A percentile compares a stretch with the other conserved stretches of the same genome.
Conservation (phyloP, 1,140 invertebrate genomes). For the Gonatopus flavifemur region DNA sequence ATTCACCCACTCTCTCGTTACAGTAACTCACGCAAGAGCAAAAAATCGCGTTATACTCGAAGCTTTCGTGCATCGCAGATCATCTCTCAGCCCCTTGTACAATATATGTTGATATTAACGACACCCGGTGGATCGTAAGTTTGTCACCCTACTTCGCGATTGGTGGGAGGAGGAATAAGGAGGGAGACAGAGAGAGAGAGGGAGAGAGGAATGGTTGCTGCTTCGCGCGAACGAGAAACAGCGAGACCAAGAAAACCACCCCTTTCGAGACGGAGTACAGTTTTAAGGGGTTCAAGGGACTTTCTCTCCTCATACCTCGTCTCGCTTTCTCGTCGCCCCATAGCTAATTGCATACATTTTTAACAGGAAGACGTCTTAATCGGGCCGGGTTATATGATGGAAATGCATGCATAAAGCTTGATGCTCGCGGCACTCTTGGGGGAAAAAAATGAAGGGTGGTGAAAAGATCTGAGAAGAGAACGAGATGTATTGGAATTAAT, state of each 20-base stretch:
- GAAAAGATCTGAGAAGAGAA: too few species aligned
- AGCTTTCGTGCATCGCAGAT: constrained; percentile 32
- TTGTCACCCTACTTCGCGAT: constrained; percentile 34
- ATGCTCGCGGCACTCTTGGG: constrained; percentile 22
- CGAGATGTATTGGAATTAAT: too few species aligned
- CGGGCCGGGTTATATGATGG: constrained; percentile 36
- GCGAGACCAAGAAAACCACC: background rate
- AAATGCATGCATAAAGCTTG: constrained; percentile 36
- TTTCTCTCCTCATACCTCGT: too few species aligned
- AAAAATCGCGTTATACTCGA: constrained; percentile 35
- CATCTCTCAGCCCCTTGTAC: constrained; percentile 21
- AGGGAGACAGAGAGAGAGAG: background rate
- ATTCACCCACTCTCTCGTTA: constrained; percentile 11
- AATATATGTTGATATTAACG: constrained; percentile 43
- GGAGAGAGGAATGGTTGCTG: constrained; percentile 15
- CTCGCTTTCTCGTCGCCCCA: constrained; percentile 15
- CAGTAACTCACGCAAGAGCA: constrained; percentile 30
- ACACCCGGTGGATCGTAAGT: constrained; percentile 47
- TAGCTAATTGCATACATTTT: constrained; percentile 50
- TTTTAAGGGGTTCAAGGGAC: too few species aligned
- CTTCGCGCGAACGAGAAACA: constrained; percentile 19
- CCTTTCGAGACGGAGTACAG: constrained; percentile 1
- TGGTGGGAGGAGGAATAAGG: too few species aligned
- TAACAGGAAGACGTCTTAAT: constrained; percentile 43
- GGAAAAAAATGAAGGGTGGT: constrained; percentile 18